Conservation (phyloP, 2,113 vertebrate genomes). For the Telmatochromis sp. region DNA sequence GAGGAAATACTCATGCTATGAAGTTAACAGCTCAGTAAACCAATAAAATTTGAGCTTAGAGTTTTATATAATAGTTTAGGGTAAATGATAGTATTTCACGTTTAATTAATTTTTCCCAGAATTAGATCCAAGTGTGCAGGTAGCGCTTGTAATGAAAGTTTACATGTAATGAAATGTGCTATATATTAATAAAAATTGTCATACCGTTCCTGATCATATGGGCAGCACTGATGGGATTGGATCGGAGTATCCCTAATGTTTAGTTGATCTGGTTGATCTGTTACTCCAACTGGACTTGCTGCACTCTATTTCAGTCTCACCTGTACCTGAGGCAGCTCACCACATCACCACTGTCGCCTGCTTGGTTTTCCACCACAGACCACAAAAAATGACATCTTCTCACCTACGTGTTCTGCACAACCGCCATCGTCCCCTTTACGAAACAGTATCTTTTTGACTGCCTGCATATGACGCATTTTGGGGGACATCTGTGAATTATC, state of each 20-base stretch:
- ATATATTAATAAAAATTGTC: not conserved
- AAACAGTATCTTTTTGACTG: not conserved
- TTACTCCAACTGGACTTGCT: not conserved
- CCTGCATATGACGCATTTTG: not conserved
- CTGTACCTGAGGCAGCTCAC: not conserved
- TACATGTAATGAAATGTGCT: not conserved
- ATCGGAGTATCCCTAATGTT: not conserved
- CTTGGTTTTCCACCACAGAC: not conserved
- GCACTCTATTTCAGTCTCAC: not conserved
- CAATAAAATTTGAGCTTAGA: not conserved
- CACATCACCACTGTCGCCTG: not conserved
- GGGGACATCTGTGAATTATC: not conserved
- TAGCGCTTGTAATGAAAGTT: not conserved
- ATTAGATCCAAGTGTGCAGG: not conserved
- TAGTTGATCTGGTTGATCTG: not conserved
- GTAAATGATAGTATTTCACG: fast-evolving
- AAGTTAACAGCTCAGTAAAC: not conserved
- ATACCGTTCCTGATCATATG: not conserved
- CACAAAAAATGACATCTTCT: not conserved
- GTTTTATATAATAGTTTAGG: not conserved
- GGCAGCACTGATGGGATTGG: not conserved
- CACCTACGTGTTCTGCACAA: not conserved
- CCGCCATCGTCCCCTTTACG: not conserved
- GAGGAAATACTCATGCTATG: not conserved
- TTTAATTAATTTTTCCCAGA: not conserved